These are phyloP conservation scores for Biston stratarius DNA, from an alignment of 2,888 invertebrate genomes.

Conservation along the genomic window DNA sequence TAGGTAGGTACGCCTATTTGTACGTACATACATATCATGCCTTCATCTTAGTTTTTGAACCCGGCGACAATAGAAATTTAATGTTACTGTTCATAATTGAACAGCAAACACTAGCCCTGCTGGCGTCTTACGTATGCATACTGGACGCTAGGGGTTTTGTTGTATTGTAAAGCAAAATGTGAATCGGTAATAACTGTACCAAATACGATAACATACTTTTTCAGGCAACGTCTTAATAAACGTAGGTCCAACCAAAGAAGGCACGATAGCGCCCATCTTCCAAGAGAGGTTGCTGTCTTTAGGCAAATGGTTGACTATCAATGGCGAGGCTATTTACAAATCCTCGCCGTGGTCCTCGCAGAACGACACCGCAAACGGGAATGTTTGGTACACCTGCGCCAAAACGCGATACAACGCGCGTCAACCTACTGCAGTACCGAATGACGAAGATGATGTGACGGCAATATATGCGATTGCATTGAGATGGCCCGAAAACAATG, in stretches of 20 bases:
- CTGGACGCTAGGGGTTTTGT: no score
- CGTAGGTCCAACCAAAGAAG: slow-evolving; percentile 96
- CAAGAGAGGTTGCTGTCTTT: slow-evolving; percentile 93
- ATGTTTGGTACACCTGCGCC: slow-evolving; percentile 91
- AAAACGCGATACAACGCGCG: slow-evolving; percentile 57
- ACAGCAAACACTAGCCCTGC: no score
- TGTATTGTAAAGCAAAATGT: no score
- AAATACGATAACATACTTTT: slow-evolving; percentile 42
- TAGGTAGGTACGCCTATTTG: no score
- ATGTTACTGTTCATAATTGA: no score
- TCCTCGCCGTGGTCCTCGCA: slow-evolving; percentile 92
- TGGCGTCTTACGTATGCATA: no score
- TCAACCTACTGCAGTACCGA: slow-evolving; percentile 57
- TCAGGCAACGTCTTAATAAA: slow-evolving; percentile 92
- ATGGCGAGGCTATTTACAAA: slow-evolving; percentile 95
- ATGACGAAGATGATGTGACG: slow-evolving; percentile 50
- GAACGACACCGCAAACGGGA: slow-evolving; percentile 90
- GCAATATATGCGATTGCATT: slow-evolving; percentile 90
- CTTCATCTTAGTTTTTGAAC: no score
- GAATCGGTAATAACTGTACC: no score
- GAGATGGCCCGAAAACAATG: slow-evolving; percentile 88
- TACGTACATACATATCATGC: no score
- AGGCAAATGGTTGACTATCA: slow-evolving; percentile 93
- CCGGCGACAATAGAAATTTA: no score
- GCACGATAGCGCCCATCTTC: slow-evolving; percentile 94